Evolutionary conservation across 1,140 invertebrate genomes (phyloP), one percentile per base, ranked within the genome.

Genomic region (Kradibia gibbosae): DNA sequence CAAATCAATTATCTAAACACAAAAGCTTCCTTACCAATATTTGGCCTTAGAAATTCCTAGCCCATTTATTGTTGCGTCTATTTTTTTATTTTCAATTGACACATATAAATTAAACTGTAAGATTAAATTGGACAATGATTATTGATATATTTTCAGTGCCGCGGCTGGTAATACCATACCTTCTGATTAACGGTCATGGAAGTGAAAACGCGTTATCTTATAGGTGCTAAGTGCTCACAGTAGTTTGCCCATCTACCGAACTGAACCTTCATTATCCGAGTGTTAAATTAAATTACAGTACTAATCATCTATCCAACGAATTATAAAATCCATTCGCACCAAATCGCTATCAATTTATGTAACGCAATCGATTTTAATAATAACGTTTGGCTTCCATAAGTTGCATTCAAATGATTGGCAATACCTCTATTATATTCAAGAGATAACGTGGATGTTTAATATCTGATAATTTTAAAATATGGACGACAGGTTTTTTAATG

Each of bases 151-250:
- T 86, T 83, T 81, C 79, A 83, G 85, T 87, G 80, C 83, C 75
- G 77, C 72, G 70, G 72, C 84, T 83, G 86, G 84, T 62, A 45
- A 4, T 85, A 88, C 88, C 87, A 88, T 84, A 83, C 76, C 85
- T 85, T 87, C 8, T 80, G 78, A 87, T 85, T 83, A 85, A 87
- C 84, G 85, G 82, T 84, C 82, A 80, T 25, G 78, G 80, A 72
- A 85, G 79, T 84, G 82, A 83, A 78, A 82, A 50, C 81, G 31
- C 60, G 74, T 3, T 28, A 53, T 53, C 34, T 36, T 79, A 82
- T 83, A 88, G 85, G 87, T 87, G 86, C 80, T 88, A 88, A 88
- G 85, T 85, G 84, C 75, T 84, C 84, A 72, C 77, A 67, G 78
- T 84, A 83, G 78, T 88, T 85, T 86, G 53, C 39, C 25, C 67